These are phyloP conservation scores for Oceanites oceanicus DNA, from an alignment of 2,113 vertebrate genomes.

Conservation along the genomic window DNA sequence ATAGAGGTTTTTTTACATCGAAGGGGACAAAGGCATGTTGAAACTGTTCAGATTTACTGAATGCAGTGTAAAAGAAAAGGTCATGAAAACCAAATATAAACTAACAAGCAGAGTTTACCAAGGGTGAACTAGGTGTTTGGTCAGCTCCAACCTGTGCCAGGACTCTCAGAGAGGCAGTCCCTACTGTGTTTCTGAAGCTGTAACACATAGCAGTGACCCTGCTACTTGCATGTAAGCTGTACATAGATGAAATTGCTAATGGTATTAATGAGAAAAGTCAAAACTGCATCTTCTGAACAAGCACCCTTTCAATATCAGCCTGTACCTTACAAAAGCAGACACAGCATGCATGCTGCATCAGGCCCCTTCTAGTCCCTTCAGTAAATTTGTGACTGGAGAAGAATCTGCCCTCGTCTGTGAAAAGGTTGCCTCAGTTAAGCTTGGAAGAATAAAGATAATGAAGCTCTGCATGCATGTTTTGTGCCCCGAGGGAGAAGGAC, in stretches of 20 bases:
- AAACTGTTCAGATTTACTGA: not conserved
- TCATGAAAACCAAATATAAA: not conserved
- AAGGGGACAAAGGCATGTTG: not conserved
- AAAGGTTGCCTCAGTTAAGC: not conserved
- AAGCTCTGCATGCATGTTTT: not conserved
- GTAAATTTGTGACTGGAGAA: not conserved
- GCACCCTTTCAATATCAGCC: not conserved
- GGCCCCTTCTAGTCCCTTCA: not conserved
- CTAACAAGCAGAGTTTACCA: not conserved
- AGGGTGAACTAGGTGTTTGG: not conserved
- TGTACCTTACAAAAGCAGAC: not conserved
- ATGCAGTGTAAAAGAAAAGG: not conserved
- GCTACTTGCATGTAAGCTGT: not conserved
- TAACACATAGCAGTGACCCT: not conserved
- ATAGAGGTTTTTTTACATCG: not conserved
- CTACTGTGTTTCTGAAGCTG: not conserved
- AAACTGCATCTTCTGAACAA: not conserved
- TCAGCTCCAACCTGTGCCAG: not conserved
- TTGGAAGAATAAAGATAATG: conserved; percentile 10
- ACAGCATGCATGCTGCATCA: accelerated
- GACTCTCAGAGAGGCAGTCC: not conserved
- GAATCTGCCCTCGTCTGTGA: not conserved
- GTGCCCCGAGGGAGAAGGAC: not conserved
- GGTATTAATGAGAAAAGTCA: not conserved
- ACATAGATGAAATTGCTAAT: not conserved